Conservation (phyloP, 2,797 vertebrate species). For the Hirundo rustica region DNA sequence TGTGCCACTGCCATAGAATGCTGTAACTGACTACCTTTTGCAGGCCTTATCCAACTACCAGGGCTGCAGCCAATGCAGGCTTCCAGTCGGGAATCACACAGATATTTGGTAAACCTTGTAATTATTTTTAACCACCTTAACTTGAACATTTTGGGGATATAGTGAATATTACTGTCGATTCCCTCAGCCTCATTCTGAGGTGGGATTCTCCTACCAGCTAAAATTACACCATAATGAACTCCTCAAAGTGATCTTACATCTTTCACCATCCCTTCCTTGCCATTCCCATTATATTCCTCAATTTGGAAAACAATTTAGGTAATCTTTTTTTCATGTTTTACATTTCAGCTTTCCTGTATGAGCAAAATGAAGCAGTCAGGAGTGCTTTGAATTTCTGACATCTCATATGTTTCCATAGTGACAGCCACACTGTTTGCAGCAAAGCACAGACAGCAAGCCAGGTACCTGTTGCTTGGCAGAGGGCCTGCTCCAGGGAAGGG, state of each 20-base stretch:
- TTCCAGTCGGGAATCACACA: background rate
- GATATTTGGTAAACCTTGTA: background rate
- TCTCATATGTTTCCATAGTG: background rate
- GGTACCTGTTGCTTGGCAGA: slow-evolving; percentile 10
- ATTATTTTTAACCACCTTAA: background rate
- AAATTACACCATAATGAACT: background rate
- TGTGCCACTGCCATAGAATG: background rate
- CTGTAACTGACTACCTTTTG: background rate
- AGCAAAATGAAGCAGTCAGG: background rate
- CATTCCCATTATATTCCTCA: background rate
- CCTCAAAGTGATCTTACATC: background rate
- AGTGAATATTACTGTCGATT: background rate
- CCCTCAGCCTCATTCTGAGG: background rate
- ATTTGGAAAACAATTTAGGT: background rate
- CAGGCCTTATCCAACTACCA: background rate
- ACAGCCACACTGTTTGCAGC: background rate
- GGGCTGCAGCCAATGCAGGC: background rate
- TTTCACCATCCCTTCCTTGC: background rate
- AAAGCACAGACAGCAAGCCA: background rate
- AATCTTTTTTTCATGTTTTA: background rate
- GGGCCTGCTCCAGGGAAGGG: background rate
- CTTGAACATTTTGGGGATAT: background rate
- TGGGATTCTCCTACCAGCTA: background rate
- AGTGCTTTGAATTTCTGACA: slow-evolving; percentile 40
- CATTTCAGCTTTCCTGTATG: background rate